phyloP scores from a whole-genome alignment of 1,140 invertebrate genomes.

The Periplaneta americana region DNA sequence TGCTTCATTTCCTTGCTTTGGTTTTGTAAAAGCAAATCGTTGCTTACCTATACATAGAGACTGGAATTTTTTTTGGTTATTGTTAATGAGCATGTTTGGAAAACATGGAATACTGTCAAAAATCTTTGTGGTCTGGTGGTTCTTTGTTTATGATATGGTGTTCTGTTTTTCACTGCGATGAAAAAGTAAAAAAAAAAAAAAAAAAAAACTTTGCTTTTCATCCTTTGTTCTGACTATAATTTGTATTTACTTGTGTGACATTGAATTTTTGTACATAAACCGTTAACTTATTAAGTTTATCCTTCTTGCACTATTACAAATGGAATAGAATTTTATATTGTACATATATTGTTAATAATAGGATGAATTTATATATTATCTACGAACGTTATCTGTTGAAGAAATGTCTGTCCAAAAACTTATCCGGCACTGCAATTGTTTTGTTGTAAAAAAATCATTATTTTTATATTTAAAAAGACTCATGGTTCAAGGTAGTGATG shows the following conservation, averaged over 20 bases:
- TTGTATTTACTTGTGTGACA: not conserved
- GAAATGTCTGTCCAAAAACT: no score
- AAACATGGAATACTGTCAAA: not conserved
- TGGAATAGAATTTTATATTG: not conserved
- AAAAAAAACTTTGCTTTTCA: not conserved
- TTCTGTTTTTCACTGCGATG: not conserved
- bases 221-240: not conserved
- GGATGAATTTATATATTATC: not conserved
- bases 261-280: not conserved
- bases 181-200: no score
- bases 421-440: no score
- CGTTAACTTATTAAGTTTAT: not conserved
- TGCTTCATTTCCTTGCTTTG: not conserved
- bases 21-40: not conserved
- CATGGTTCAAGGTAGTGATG: no score
- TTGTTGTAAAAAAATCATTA: no score
- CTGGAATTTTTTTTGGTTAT: not conserved
- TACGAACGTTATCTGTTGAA: no score
- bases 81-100: not conserved
- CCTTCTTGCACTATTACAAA: not conserved
- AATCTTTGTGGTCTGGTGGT: not conserved
- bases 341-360: not conserved
- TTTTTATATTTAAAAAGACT: no score
- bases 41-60: no score
- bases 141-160: not conserved